phyloP scores from a whole-genome alignment of 53 echinoderm and acorn worm genomes.

The Temnopleurus reevesii region DNA sequence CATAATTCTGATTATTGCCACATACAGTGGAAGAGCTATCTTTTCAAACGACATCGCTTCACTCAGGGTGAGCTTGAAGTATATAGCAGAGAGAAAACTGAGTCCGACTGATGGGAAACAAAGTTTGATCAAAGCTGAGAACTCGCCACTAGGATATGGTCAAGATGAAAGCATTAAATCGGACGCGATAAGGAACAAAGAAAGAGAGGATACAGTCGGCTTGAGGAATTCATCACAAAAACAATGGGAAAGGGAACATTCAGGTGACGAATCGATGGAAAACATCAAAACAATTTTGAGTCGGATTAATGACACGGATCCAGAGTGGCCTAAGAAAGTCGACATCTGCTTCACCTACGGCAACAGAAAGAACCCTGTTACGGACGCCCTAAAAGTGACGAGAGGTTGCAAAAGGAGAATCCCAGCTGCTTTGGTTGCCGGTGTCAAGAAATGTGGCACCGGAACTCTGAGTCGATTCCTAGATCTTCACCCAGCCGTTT shows the following conservation, averaged over 20 bases:
- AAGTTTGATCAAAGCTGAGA: background rate
- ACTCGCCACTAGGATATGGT: background rate
- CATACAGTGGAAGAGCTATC: background rate
- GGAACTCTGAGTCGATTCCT: constrained; percentile 55
- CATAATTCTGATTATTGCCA: background rate
- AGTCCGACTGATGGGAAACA: background rate
- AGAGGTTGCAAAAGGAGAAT: constrained; percentile 5
- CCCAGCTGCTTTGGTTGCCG: constrained; percentile 43
- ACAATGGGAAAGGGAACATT: background rate
- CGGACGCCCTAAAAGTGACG: background rate
- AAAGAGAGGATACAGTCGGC: background rate
- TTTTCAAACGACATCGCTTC: background rate
- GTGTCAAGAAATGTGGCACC: constrained; percentile 61
- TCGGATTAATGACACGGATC: background rate
- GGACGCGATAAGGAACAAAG: background rate
- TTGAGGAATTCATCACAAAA: background rate
- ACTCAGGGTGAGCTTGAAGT: too few species aligned
- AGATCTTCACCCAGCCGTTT: constrained; percentile 45
- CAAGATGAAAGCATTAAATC: too few species aligned
- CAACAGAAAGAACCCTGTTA: background rate
- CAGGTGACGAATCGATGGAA: background rate
- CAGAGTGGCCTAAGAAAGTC: background rate
- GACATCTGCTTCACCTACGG: constrained; percentile 10
- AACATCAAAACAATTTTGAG: background rate
- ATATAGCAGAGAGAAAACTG: background rate